Evolutionary conservation across 1,140 invertebrate species (phyloP), one percentile per base, ranked within the genome.

Genomic region (Scaptodrosophila lebanonensis): DNA sequence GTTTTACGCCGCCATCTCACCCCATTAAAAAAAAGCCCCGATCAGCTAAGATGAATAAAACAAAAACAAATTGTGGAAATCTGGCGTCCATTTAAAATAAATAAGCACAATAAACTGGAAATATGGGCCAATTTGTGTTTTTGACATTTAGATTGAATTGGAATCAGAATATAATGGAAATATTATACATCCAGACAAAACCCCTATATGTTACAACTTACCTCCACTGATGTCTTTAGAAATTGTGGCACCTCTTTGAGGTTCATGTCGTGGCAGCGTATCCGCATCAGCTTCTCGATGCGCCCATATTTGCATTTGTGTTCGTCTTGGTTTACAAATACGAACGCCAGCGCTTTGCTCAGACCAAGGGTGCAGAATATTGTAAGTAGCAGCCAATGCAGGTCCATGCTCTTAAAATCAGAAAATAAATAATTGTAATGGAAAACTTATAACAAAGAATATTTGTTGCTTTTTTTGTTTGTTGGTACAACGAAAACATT

Each of bases 211-310:
- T 32, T 17, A 3, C 8, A 13, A 47, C 84, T 83, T 66, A 90
- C 89, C 89, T 90, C 89, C 43, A 90, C 89, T 32, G 87, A 88
- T 49, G 84, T 79, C 68, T 87, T 89, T 3, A 90, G 85, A 49
- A 73, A 82, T 44, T 83, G 88, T 0, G 90, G 90, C 66, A 90
- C 88, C 49, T 87, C 87, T 27, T 73, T 83, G n/a, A 90, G 84
- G 53, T 88, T 84, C 39, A 90, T 84, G 1, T 87, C 86, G 3
- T 83, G 88, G 66, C 90, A 90, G 12, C 88, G 86, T 0, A 89
- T 89, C 0, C 89, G 89, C 49, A 88, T 86, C 84, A 90, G 88
- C 29, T 88, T 88, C 50, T 87, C 89, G 1, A 89, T 89, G 20
- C 88, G 84, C 2, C 87, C 87, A 56, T 90, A 89, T 18, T 83